phyloP scores from a whole-genome alignment of 2,888 invertebrate species.

The Tolmerus cingulatus region DNA sequence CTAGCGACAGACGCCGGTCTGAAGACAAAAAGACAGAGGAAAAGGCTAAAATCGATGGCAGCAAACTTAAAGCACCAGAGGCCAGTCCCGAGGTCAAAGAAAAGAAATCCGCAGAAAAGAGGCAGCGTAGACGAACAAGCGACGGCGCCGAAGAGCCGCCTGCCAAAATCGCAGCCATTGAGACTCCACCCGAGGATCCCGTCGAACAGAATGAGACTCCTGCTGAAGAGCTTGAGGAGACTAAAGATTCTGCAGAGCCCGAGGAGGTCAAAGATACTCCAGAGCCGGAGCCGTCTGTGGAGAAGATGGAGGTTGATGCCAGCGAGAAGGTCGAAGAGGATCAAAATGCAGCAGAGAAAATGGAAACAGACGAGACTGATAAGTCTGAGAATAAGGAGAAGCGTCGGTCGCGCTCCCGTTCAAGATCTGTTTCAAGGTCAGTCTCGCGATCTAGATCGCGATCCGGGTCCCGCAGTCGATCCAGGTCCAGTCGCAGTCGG shows the following conservation, averaged over 20 bases:
- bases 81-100: constrained; percentile 38
- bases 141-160: not conserved
- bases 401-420: constrained; percentile 44
- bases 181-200: not conserved
- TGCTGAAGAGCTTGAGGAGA: not conserved
- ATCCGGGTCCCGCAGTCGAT: constrained; percentile 51
- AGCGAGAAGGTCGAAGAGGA: constrained; percentile 58
- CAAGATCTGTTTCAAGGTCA: constrained; percentile 24
- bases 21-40: not conserved
- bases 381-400: constrained; percentile 51
- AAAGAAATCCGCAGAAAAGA: constrained; percentile 1
- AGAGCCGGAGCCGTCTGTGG: not conserved
- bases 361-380: constrained; percentile 53
- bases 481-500: constrained; percentile 49
- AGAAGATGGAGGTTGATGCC: constrained; percentile 15
- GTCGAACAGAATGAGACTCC: not conserved
- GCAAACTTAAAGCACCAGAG: constrained; percentile 13
- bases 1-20: not conserved
- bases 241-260: not conserved
- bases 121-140: not conserved
- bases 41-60: not conserved
- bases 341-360: constrained; percentile 56
- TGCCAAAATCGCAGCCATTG: not conserved
- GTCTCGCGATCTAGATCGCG: constrained; percentile 54
- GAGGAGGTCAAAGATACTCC: not conserved